Conservation (phyloP, 2,888 invertebrate genomes). For the Arenicola marina region DNA sequence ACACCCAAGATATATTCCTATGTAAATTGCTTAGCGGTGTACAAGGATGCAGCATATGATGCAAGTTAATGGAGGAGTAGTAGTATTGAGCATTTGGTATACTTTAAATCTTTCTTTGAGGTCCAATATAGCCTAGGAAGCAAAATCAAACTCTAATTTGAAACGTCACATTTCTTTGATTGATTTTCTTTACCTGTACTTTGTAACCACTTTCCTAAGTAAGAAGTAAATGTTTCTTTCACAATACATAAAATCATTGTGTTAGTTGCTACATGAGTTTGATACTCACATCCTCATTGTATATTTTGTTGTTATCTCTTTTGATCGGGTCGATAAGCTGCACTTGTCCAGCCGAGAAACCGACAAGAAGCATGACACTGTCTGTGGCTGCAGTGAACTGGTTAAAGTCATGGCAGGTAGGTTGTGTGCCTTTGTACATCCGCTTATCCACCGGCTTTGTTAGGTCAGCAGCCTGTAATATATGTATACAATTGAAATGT, state of each 20-base stretch:
- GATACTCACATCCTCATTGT: slow-evolving; percentile 93
- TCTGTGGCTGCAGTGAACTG: slow-evolving; percentile 66
- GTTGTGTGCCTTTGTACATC: slow-evolving; percentile 97
- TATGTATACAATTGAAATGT: slow-evolving; percentile 1
- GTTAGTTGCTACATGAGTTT: no score
- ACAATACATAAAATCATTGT: no score
- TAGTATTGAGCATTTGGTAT: no score
- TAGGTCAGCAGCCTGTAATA: slow-evolving; percentile 83
- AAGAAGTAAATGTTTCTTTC: no score
- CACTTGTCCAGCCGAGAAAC: slow-evolving; percentile 97
- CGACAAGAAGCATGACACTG: slow-evolving; percentile 88
- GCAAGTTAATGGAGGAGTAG: no score
- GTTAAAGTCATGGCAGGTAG: slow-evolving; percentile 99
- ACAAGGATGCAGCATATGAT: not conserved
- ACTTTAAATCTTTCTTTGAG: no score
- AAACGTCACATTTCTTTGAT: no score
- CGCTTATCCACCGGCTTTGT: slow-evolving; percentile 97
- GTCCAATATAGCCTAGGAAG: no score
- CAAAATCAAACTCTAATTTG: no score
- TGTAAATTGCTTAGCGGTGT: not conserved
- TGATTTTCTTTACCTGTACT: no score
- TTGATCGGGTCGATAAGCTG: slow-evolving; percentile 96
- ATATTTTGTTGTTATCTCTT: slow-evolving; percentile 91
- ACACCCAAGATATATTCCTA: not conserved
- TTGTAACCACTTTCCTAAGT: no score